Evolutionary conservation across 2,888 invertebrate genomes (phyloP).

Genomic region (Herminia tarsipennalis): DNA sequence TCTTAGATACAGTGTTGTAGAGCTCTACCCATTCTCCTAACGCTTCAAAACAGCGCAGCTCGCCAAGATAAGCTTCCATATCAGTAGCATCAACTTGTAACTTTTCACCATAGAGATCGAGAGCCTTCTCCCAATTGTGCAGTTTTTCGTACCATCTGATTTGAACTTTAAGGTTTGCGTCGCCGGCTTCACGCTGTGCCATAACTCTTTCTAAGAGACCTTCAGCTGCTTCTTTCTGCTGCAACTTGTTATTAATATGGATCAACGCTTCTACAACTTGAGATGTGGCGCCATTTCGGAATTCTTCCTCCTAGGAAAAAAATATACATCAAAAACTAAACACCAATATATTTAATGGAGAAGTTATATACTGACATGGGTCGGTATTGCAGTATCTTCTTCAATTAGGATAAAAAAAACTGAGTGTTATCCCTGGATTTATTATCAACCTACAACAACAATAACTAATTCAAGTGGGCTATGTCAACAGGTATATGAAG

Average conservation of each 20-base stretch:
- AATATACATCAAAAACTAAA: neutral
- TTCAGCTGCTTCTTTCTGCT: conserved; percentile 99
- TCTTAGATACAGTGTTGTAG: conserved; percentile 91
- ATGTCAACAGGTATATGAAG: neutral
- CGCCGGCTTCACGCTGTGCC: conserved; percentile 89
- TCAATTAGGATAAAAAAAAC: no score
- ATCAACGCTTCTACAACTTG: conserved; percentile 97
- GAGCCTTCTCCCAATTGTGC: conserved; percentile 99
- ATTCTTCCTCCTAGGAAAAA: conserved; percentile 92
- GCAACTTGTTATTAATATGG: conserved; percentile 98
- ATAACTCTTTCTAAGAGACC: conserved; percentile 96
- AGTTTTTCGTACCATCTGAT: conserved; percentile 99
- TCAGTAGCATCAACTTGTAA: conserved; percentile 88
- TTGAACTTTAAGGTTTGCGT: conserved; percentile 82
- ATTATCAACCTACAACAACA: no score
- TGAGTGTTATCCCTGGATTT: no score
- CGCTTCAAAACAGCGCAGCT: conserved; percentile 98
- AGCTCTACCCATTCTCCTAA: conserved; percentile 98
- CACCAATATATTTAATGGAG: no score
- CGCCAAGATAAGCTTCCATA: conserved; percentile 93
- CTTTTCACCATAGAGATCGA: conserved; percentile 93
- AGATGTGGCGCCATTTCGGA: conserved; percentile 92
- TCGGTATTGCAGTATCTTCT: no score
- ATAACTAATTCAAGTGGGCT: no score
- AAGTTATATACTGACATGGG: no score